A percentile compares a stretch with the other conserved stretches of the same genome.
phyloP scores from a whole-genome alignment of 1,140 invertebrate species.

The Mizuhopecten yessoensis region DNA sequence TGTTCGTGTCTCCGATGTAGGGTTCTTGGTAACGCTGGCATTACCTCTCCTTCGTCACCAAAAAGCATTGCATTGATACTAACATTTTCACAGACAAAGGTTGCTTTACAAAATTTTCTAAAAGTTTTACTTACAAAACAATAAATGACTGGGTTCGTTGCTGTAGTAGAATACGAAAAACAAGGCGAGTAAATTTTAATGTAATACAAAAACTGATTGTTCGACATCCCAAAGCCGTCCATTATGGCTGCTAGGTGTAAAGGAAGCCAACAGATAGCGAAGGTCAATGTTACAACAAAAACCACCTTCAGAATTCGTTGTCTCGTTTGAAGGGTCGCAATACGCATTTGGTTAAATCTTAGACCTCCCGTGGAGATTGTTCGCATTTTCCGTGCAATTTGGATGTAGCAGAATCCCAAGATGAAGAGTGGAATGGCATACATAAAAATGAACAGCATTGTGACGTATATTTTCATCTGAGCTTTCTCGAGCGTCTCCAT shows the following conservation, averaged over 20 bases:
- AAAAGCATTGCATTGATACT: slow-evolving; percentile 46
- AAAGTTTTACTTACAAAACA: slow-evolving; percentile 95
- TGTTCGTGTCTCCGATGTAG: slow-evolving; percentile 40
- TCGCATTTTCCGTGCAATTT: slow-evolving; percentile 73
- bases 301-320: slow-evolving; percentile 91
- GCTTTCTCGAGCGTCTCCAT: slow-evolving; percentile 47
- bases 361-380: slow-evolving; percentile 55
- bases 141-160: slow-evolving; percentile 94
- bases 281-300: slow-evolving; percentile 93
- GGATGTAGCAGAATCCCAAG: slow-evolving; percentile 68
- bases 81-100: slow-evolving; percentile 88
- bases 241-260: slow-evolving; percentile 88
- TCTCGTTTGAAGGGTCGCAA: slow-evolving; percentile 62
- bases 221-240: slow-evolving; percentile 93
- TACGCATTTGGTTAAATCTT: slow-evolving; percentile 47
- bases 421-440: slow-evolving; percentile 69
- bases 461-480: slow-evolving; percentile 61
- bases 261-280: slow-evolving; percentile 94
- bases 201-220: slow-evolving; percentile 91
- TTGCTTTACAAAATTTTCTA: slow-evolving; percentile 94
- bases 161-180: slow-evolving; percentile 91
- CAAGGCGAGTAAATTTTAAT: slow-evolving; percentile 88
- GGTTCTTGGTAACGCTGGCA: slow-evolving; percentile 42
- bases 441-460: slow-evolving; percentile 65
- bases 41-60: slow-evolving; percentile 51